These are phyloP conservation scores for Gorsachius magnificus DNA, from an alignment of 2,797 vertebrate species.

Conservation along the genomic window DNA sequence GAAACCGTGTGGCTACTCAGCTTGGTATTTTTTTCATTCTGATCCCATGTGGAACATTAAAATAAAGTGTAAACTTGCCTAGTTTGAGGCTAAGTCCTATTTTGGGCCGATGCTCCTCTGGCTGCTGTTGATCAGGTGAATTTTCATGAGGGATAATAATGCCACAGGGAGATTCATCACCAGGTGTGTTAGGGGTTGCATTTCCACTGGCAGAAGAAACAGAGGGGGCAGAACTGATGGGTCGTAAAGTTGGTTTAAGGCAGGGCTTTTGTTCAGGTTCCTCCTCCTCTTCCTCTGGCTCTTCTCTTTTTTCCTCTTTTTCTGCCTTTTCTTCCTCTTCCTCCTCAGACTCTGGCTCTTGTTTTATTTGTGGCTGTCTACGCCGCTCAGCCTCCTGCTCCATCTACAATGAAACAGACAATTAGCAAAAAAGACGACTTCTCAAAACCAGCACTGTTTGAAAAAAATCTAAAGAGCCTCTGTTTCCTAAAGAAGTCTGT, in stretches of 20 bases:
- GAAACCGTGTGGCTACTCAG: not conserved
- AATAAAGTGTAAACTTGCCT: slow-evolving; percentile 73
- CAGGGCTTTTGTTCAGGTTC: slow-evolving; percentile 89
- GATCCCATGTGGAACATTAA: not conserved
- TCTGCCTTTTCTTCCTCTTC: slow-evolving; percentile 86
- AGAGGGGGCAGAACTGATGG: slow-evolving; percentile 93
- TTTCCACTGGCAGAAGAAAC: slow-evolving; percentile 94
- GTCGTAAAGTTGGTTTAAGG: slow-evolving; percentile 94
- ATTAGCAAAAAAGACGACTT: not conserved
- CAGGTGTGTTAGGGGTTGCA: slow-evolving; percentile 91
- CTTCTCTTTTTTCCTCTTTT: slow-evolving; percentile 86
- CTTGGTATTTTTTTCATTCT: not conserved
- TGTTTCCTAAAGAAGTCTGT: not conserved
- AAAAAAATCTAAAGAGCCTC: not conserved
- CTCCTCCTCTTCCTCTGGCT: slow-evolving; percentile 86
- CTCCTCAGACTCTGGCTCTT: slow-evolving; percentile 91
- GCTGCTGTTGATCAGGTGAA: slow-evolving; percentile 91
- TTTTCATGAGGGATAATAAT: slow-evolving; percentile 99
- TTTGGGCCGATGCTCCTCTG: slow-evolving; percentile 93
- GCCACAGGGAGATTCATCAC: slow-evolving; percentile 95
- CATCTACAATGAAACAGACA: slow-evolving; percentile 81
- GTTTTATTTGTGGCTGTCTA: slow-evolving; percentile 90
- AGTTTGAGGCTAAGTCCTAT: slow-evolving; percentile 97
- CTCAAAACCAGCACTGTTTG: not conserved
- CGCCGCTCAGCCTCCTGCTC: slow-evolving; percentile 95